Evolutionary conservation across 2,113 vertebrate species (phyloP).

Genomic region (Irena cyanogastra): DNA sequence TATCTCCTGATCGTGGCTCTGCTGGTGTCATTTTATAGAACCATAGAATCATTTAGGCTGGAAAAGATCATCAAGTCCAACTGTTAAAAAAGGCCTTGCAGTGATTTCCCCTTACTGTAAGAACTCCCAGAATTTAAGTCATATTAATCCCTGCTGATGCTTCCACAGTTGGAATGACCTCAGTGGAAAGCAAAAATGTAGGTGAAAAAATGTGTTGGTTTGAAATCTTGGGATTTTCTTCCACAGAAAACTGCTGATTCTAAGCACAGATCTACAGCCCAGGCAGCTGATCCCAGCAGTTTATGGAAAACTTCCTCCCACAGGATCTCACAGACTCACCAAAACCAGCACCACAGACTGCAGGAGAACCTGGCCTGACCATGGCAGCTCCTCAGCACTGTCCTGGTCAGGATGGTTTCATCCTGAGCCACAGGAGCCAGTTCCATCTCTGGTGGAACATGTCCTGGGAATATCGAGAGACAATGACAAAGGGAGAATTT

Average conservation of each 20-base stretch:
- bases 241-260: neutral
- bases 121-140: neutral
- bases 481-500: neutral
- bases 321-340: neutral
- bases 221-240: neutral
- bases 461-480: neutral
- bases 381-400: neutral
- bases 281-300: neutral
- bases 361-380: neutral
- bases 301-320: neutral
- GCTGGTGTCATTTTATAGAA: neutral
- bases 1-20: neutral
- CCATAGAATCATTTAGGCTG: neutral
- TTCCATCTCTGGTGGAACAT: neutral
- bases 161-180: neutral
- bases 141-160: neutral
- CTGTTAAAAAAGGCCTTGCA: neutral
- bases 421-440: neutral
- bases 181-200: neutral
- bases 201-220: neutral
- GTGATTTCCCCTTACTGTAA: neutral
- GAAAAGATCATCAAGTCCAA: neutral
- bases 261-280: neutral
- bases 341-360: neutral
- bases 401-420: rapidly evolving